Conservation (phyloP, 1,140 invertebrate species). For the Cotesia glomerata region DNA sequence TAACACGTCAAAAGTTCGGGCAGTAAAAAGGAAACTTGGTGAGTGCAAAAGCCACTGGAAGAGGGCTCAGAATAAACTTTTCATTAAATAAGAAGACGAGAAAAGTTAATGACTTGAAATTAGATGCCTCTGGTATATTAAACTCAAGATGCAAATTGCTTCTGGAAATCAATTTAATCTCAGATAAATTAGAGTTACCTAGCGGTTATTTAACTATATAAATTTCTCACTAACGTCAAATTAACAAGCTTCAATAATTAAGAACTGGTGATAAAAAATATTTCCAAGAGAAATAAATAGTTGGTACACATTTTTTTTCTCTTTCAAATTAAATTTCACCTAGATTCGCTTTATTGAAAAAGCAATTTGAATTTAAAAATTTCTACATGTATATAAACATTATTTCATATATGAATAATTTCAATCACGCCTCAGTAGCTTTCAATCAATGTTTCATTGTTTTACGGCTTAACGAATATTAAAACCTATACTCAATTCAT, state of each 20-base stretch:
- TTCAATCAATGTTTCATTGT: constrained; percentile 21
- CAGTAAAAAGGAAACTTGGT: too few relatives aligned
- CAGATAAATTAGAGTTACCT: constrained; percentile 20
- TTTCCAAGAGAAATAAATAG: not conserved
- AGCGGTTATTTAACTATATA: not conserved
- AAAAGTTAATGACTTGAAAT: not conserved
- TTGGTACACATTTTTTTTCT: constrained; percentile 7
- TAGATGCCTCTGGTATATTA: constrained; percentile 9
- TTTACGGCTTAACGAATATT: constrained; percentile 28
- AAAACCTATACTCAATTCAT: constrained; percentile 5
- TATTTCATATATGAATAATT: not conserved
- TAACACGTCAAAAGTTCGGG: too few relatives aligned
- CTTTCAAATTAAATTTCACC: not conserved
- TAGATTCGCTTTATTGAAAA: constrained; percentile 15
- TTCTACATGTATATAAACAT: not conserved
- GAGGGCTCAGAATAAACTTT: not conserved
- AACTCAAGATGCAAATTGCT: constrained; percentile 18
- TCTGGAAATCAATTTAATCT: constrained; percentile 24
- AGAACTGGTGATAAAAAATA: not conserved
- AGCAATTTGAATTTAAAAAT: not conserved
- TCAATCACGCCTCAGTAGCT: constrained; percentile 12
- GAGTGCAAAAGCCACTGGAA: too few relatives aligned
- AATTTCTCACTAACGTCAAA: constrained; percentile 14
- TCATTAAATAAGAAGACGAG: not conserved
- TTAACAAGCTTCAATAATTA: not conserved